Base-by-base conservation (phyloP, 2,888 invertebrate genomes). In the Cephus pygmeus region DNA sequence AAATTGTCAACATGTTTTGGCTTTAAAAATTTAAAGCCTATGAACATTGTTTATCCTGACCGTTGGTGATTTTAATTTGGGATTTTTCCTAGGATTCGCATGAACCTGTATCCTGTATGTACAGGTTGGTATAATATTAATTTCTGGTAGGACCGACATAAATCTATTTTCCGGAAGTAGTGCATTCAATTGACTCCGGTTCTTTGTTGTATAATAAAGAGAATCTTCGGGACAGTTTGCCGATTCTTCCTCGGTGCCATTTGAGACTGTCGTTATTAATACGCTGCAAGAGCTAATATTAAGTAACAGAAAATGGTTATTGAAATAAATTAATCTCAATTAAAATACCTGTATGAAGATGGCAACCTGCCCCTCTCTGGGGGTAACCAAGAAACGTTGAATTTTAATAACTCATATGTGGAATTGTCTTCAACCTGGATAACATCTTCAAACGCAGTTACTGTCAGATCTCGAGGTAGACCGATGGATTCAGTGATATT, bases 381-480 rank as follows among this genome's bases (percentile, higher is more conserved):
- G 40, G 87, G 84, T 12, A 81, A 73, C 90, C 90, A 90, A 9
- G 89, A 87, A 75, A 90, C 79, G 75, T 90, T 87, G 3, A 88
- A 77, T 81, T 83, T 87, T 9, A 89, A 77, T 12, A 81, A 82
- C 69, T 83, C 83, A 36, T 85, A 77, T 3, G 69, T 34, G 76
- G 80, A 79, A 33, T 80, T 34, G n/a, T 73, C 75, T 12, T 79
- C 69, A 12, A 76, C n/a, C 40, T 81, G 73, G 36, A 34, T 77
- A 4, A 73, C 75, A 69, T 86, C 85, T 79, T 85, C 84, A 56
- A 87, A 80, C 56, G 82, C 83, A 12, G 78, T 36, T 4, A 86
- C 88, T 30, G 78, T 83, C 77, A 89, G 80, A 79, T 89, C 86
- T 1, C 76, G 81, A 4, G 86, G 84, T n/a, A 75, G 69, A 15